A percentile compares a stretch with the other conserved stretches of the same genome.
phyloP scores from a whole-genome alignment of 1,140 invertebrate species.

The Ceratina japonica region DNA sequence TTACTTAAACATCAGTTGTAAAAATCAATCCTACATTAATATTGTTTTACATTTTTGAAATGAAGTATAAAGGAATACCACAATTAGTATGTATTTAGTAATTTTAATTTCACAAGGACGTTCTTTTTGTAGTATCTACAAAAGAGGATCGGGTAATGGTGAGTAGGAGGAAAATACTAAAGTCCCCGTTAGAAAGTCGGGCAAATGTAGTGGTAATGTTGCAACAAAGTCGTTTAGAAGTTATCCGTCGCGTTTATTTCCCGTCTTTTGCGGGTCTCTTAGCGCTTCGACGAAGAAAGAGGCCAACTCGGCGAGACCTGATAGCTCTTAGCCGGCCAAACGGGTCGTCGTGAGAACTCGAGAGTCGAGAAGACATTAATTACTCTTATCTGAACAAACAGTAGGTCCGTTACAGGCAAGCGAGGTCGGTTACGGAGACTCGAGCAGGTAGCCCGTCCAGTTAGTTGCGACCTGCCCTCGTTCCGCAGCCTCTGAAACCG shows the following conservation, averaged over 20 bases:
- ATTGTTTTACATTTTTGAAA: no score
- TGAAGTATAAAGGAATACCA: no score
- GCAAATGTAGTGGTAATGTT: neutral
- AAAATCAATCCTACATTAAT: no score
- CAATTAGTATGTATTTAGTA: no score
- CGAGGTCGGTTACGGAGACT: conserved; percentile 50
- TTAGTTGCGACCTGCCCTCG: conserved; percentile 61
- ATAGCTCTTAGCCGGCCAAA: neutral
- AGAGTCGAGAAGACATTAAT: conserved; percentile 65
- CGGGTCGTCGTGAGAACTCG: conserved; percentile 31
- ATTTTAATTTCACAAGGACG: no score
- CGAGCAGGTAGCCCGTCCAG: conserved; percentile 50
- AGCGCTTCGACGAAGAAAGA: conserved; percentile 7
- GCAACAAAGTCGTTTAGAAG: conserved; percentile 20
- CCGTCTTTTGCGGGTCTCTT: neutral
- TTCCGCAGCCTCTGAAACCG: conserved; percentile 63
- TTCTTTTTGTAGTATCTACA: no score
- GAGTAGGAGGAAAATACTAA: no score
- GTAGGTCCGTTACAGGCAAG: conserved; percentile 62
- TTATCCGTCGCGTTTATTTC: conserved; percentile 20
- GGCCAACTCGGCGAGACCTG: neutral
- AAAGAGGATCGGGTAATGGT: neutral
- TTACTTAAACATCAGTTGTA: no score
- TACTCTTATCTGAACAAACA: conserved; percentile 71
- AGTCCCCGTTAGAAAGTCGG: no score